A percentile compares a stretch with the other conserved stretches of the same genome.
Conservation (phyloP, 2,888 invertebrate species). For the Balanococcus diminutus region DNA sequence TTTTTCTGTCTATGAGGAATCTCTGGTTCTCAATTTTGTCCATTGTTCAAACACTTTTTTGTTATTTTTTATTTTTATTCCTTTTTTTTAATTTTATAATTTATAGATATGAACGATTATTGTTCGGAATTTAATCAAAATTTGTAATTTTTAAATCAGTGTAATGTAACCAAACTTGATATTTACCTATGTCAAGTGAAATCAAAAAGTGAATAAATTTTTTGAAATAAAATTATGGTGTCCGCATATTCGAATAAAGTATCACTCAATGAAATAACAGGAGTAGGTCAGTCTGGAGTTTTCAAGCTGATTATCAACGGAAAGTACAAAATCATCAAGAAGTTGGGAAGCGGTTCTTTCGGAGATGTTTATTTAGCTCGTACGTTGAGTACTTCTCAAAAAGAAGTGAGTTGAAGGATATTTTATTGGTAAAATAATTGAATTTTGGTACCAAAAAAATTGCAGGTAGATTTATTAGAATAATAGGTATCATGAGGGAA, state of each 20-base stretch:
- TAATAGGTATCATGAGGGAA: no score
- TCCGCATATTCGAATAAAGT: slow-evolving; percentile 48
- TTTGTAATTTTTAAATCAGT: neutral
- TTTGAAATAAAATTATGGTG: slow-evolving; percentile 46
- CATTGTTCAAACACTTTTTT: neutral
- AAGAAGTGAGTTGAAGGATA: slow-evolving; percentile 21
- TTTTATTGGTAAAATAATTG: neutral
- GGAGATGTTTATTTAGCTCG: slow-evolving; percentile 81
- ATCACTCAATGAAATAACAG: slow-evolving; percentile 39
- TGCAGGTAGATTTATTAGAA: no score
- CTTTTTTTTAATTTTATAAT: neutral
- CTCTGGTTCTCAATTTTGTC: neutral
- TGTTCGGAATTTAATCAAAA: neutral
- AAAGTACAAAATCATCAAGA: slow-evolving; percentile 80
- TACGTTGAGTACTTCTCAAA: neutral
- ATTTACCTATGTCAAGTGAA: neutral
- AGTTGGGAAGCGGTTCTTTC: slow-evolving; percentile 97
- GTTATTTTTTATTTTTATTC: neutral
- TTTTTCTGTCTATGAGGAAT: neutral
- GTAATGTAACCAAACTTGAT: neutral
- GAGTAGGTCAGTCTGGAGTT: neutral
- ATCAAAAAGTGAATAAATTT: slow-evolving; percentile 16
- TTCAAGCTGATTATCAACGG: slow-evolving; percentile 62
- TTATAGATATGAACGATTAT: neutral
- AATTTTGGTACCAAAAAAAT: no score